Evolutionary conservation across 2,888 invertebrate species (phyloP).

Genomic region (Microdon myrmicae): DNA sequence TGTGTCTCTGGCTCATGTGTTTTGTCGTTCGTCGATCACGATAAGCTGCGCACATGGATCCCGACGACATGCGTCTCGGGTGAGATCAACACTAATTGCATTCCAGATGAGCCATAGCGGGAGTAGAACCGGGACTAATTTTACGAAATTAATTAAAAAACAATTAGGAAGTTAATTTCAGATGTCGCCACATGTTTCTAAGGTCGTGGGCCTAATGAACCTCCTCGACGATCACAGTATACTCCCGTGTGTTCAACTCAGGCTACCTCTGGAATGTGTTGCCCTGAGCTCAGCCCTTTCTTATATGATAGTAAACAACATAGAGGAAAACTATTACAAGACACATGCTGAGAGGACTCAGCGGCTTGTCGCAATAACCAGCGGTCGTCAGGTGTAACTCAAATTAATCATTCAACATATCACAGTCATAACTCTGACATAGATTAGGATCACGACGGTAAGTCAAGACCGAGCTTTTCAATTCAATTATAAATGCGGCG

Average conservation of each 20-base stretch:
- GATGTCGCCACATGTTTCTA: conserved; percentile 13
- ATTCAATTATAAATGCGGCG: conserved; percentile 17
- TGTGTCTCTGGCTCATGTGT: no score
- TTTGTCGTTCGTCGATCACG: no score
- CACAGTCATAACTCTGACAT: conserved; percentile 8
- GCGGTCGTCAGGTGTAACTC: conserved; percentile 37
- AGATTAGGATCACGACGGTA: conserved; percentile 18
- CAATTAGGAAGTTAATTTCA: conserved; percentile 36
- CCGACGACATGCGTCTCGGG: conserved; percentile 7
- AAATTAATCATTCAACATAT: conserved; percentile 30
- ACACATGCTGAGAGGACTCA: conserved; percentile 27
- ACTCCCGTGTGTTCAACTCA: not conserved
- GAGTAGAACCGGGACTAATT: conserved; percentile 1
- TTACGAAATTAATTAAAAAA: conserved; percentile 40
- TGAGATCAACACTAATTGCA: conserved; percentile 33
- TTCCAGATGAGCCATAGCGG: conserved; percentile 9
- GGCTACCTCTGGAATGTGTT: conserved; percentile 23
- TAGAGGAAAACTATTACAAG: no score
- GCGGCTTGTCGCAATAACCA: conserved; percentile 31
- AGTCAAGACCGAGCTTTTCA: conserved; percentile 23
- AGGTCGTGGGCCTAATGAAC: conserved; percentile 31
- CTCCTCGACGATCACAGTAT: not conserved
- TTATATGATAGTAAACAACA: no score
- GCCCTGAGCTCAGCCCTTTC: no score
- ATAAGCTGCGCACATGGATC: not conserved